Conservation (phyloP, 2,797 vertebrate genomes). For the Manis javanica region DNA sequence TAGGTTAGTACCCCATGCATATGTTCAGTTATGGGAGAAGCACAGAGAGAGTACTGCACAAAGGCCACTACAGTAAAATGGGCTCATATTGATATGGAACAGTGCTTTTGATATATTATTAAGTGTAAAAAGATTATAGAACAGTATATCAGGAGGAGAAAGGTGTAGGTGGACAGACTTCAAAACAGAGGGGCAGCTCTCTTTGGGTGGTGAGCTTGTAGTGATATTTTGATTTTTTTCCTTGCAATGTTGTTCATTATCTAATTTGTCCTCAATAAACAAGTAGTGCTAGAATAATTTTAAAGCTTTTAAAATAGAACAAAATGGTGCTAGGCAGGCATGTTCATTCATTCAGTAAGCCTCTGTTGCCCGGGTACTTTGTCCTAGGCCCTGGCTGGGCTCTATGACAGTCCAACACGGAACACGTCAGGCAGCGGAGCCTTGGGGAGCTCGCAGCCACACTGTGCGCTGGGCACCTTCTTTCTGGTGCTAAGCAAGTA, state of each 20-base stretch:
- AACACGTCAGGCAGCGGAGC: not conserved
- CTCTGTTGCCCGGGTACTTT: not conserved
- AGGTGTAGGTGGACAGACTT: not conserved
- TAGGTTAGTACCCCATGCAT: not conserved
- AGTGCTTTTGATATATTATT: not conserved
- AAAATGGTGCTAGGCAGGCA: not conserved
- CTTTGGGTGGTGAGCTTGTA: not conserved
- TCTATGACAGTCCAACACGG: not conserved
- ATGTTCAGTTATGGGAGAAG: not conserved
- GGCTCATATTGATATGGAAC: not conserved
- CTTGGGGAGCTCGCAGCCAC: no score
- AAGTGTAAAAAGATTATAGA: not conserved
- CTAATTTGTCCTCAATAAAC: not conserved
- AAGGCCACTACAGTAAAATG: not conserved
- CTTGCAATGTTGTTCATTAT: slow-evolving; percentile 3
- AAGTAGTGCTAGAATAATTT: slow-evolving; percentile 34
- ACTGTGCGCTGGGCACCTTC: not conserved
- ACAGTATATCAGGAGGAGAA: not conserved
- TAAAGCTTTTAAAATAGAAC: slow-evolving; percentile 46
- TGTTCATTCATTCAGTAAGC: not conserved
- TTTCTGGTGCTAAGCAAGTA: not conserved
- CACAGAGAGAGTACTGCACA: not conserved
- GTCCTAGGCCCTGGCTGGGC: not conserved
- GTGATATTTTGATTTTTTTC: slow-evolving; percentile 55
- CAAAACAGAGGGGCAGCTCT: not conserved